Evolutionary conservation across 2,797 vertebrate genomes (phyloP).

Genomic region (Pseudochaenichthys georgianus): DNA sequence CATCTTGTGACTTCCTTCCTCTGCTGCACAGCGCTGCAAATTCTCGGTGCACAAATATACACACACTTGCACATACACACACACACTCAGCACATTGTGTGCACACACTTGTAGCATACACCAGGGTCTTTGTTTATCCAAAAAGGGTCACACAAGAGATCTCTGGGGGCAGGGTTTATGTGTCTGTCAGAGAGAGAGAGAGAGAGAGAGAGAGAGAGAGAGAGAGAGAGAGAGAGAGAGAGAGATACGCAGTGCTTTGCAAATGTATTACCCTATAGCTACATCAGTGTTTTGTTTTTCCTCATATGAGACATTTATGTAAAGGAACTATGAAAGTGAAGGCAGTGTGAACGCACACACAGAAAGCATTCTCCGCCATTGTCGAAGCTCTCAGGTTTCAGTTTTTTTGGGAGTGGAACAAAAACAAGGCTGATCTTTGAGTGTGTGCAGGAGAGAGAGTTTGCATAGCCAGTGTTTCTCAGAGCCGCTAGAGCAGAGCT

Average conservation of each 20-base stretch:
- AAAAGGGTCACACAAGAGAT: conserved; percentile 71
- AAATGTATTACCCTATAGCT: conserved; percentile 9
- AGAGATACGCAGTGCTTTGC: conserved; percentile 4
- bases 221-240: no score
- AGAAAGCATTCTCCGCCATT: conserved; percentile 7
- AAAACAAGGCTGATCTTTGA: conserved; percentile 52
- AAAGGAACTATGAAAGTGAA: background rate
- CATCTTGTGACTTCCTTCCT: conserved; percentile 87
- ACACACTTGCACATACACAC: conserved; percentile 7
- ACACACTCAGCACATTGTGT: conserved; percentile 38
- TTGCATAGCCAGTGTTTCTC: conserved; percentile 66
- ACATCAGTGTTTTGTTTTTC: background rate
- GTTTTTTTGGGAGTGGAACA: conserved; percentile 51
- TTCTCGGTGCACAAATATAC: conserved; percentile 55
- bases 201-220: no score
- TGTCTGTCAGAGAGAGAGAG: conserved; percentile 18
- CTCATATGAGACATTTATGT: conserved; percentile 6
- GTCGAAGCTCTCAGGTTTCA: conserved; percentile 3
- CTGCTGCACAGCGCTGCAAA: conserved; percentile 75
- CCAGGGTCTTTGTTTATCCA: conserved; percentile 78
- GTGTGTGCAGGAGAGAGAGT: conserved; percentile 39
- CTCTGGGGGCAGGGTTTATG: conserved; percentile 62
- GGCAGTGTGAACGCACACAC: conserved; percentile 19
- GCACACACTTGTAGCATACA: conserved; percentile 65
- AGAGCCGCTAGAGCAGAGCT: conserved; percentile 59